Evolutionary conservation across 1,140 invertebrate species (phyloP).

Genomic region (Procambarus clarkii): DNA sequence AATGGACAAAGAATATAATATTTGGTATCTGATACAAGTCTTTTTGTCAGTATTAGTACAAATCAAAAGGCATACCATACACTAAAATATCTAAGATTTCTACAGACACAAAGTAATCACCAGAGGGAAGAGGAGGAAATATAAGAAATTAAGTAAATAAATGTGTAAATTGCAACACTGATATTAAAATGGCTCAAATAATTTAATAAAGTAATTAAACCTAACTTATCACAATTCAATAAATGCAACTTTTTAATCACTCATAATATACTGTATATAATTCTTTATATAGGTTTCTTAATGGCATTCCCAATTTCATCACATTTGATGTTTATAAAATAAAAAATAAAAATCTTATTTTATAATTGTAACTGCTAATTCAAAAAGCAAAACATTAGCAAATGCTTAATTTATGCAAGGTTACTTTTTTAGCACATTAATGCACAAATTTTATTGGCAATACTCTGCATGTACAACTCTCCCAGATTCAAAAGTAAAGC

Average conservation of each 20-base stretch:
- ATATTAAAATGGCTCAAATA: background rate
- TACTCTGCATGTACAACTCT: background rate
- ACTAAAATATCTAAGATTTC: background rate
- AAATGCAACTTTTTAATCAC: background rate
- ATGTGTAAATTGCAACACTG: background rate
- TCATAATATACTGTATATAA: background rate
- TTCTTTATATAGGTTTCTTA: no score
- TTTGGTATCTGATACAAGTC: background rate
- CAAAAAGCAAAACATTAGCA: background rate
- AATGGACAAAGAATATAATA: background rate
- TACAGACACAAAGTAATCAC: background rate
- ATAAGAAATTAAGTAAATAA: background rate
- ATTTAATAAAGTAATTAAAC: background rate
- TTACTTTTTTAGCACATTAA: background rate
- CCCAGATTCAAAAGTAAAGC: background rate
- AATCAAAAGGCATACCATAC: background rate
- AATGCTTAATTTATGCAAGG: background rate
- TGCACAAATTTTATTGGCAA: background rate
- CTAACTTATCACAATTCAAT: background rate
- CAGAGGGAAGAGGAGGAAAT: background rate
- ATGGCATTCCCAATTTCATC: background rate
- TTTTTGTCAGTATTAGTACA: background rate
- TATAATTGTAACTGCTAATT: background rate
- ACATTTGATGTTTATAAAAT: background rate
- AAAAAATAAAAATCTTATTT: background rate